phyloP scores from a whole-genome alignment of 2,113 vertebrate species.

The Bubo blakistoni region DNA sequence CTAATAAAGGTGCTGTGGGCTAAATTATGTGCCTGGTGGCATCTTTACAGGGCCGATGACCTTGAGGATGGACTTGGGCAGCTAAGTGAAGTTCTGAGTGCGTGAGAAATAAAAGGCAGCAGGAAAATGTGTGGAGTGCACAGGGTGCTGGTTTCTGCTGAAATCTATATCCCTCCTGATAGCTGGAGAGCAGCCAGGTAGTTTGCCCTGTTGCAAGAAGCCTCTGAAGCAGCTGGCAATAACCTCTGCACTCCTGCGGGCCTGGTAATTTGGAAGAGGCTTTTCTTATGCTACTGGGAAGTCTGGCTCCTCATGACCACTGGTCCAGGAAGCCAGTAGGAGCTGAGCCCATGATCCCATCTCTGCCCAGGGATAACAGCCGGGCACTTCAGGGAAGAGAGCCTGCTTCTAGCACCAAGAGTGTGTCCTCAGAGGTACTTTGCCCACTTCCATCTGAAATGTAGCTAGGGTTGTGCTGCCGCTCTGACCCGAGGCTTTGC shows the following conservation, averaged over 20 bases:
- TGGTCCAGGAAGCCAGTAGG: neutral
- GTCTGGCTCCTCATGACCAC: neutral
- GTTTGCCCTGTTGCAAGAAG: neutral
- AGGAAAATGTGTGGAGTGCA: neutral
- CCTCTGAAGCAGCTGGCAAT: neutral
- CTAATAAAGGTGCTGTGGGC: neutral
- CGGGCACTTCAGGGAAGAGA: neutral
- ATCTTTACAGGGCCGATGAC: neutral
- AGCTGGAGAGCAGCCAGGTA: neutral
- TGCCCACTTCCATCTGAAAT: neutral
- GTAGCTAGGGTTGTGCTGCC: neutral
- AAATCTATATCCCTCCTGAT: neutral
- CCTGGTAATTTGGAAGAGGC: neutral
- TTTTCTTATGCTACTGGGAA: neutral
- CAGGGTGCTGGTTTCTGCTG: neutral
- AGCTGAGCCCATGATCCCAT: neutral
- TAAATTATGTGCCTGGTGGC: neutral
- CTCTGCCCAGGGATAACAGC: neutral
- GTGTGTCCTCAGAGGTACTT: neutral
- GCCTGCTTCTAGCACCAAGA: neutral
- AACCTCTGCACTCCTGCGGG: neutral
- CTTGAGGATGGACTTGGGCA: neutral
- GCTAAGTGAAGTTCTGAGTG: neutral
- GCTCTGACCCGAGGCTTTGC: neutral
- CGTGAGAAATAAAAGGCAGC: neutral